Base-by-base conservation (phyloP, 2,888 invertebrate genomes). In the Belgica antarctica region DNA sequence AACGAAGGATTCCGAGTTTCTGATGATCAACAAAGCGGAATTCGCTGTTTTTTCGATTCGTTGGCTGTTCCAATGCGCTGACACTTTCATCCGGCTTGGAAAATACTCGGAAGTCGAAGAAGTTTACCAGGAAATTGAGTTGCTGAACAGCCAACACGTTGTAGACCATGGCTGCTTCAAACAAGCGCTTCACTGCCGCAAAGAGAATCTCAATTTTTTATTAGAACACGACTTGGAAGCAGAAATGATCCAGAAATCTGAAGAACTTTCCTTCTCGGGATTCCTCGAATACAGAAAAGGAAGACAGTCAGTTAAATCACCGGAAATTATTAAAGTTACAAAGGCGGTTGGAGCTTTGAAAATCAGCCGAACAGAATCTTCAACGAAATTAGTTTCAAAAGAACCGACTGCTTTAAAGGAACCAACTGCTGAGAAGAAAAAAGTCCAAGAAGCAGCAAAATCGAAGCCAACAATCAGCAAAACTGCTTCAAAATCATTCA, bases 61-160 rank as follows among this genome's bases (percentile, higher is more conserved):
- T 27, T 65, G 65, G 65, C 27, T 65, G 7, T 65, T 65, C 17
- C 65, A 65, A 65, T 41, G 15, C 24, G 65, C 17, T 47, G 65
- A 65, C 25, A 28, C 17, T 8, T 15, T 28, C 1, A 27, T 65
- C 4, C 25, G 27, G 27, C 7, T n/a, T 3, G 19, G 19, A 46
- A 8, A 25, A 1, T 47, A 25, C n/a, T 10, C 25, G 10, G 47
- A 28, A 7, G 47, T 46, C 4, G 65, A 65, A 15, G 47, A 65
- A n/a, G 47, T 65, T 27, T 27, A 47, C 22, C 25, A n/a, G 7
- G 65, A 65, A 65, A 28, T 47, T 27, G 27, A 46, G 2, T 10
- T 65, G 12, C 3, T 65, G 10, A 47, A 47, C 5, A 65, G 46
- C 1, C 15, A 2, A 1, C 15, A 65, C 15, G 19, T 65, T 1